A percentile compares a stretch with the other conserved stretches of the same genome.
Evolutionary conservation across 2,888 invertebrate species (phyloP).

Genomic region (Athalia cordata): DNA sequence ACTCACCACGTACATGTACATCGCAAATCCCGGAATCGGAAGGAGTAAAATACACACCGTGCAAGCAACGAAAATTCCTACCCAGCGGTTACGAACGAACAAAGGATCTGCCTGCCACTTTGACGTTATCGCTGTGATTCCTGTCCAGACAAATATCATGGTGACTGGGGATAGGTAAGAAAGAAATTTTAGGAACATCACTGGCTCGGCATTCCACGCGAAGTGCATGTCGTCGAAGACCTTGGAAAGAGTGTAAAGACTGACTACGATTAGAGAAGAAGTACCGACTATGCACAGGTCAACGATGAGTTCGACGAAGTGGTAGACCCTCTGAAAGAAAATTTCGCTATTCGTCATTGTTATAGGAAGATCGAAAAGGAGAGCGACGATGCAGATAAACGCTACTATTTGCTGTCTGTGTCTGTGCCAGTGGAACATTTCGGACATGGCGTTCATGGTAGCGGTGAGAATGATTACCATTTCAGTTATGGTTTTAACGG

Average conservation of each 20-base stretch:
- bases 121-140: not conserved
- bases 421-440: slow-evolving; percentile 16
- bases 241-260: slow-evolving; percentile 2
- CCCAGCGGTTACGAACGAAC: not conserved
- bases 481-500: slow-evolving; percentile 24
- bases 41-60: not conserved
- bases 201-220: not conserved
- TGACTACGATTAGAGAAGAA: not conserved
- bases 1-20: slow-evolving; percentile 15
- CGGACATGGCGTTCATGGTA: slow-evolving; percentile 28
- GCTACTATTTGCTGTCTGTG: slow-evolving; percentile 26
- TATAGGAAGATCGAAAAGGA: slow-evolving; percentile 18
- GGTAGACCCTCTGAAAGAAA: not conserved
- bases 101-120: not conserved
- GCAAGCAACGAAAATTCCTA: not conserved
- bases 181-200: slow-evolving; percentile 10
- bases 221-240: slow-evolving; percentile 37
- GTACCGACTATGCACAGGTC: not conserved
- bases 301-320: slow-evolving; percentile 2
- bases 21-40: slow-evolving; percentile 18
- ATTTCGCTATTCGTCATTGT: slow-evolving; percentile 24
- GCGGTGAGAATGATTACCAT: slow-evolving; percentile 17
- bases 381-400: slow-evolving; percentile 8
- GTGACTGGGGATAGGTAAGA: slow-evolving; percentile 20
- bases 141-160: not conserved